Evolutionary conservation across 1,140 invertebrate species (phyloP).

Genomic region (Brachionus rotundiformis): DNA sequence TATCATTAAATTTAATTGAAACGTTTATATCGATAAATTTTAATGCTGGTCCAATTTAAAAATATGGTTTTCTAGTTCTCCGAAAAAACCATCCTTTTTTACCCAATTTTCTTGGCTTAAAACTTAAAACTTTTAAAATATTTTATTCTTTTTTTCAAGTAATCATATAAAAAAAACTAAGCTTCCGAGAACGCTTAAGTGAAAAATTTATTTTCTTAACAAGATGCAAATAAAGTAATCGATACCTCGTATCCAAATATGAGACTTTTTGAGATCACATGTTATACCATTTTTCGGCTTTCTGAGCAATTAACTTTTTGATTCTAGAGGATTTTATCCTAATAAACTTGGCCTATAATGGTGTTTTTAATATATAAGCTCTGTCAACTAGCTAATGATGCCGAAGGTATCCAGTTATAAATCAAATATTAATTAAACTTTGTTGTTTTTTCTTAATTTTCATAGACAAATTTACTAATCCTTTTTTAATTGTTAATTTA

Average conservation of each 20-base stretch:
- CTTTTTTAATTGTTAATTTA: constrained; percentile 1
- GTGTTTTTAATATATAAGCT: background rate
- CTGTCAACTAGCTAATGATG: background rate
- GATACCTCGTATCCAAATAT: constrained; percentile 29
- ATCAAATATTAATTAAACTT: constrained; percentile 40
- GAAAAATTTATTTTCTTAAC: background rate
- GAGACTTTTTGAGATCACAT: background rate
- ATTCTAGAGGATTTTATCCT: background rate
- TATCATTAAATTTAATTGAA: constrained; percentile 8
- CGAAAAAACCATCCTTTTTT: background rate
- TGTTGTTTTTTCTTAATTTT: constrained; percentile 25
- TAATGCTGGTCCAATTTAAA: background rate
- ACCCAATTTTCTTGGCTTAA: background rate
- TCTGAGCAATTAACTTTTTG: background rate
- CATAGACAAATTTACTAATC: background rate
- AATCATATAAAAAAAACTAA: background rate
- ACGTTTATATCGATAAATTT: constrained; percentile 1
- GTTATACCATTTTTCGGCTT: background rate
- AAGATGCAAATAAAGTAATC: constrained; percentile 21
- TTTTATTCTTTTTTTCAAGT: background rate
- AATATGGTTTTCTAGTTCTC: background rate
- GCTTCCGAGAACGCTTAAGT: constrained; percentile 1
- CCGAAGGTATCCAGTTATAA: constrained; percentile 44
- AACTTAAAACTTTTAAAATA: background rate
- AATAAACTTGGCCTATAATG: background rate